Conservation (phyloP, 2,888 invertebrate genomes). For the Heliconius hortense region DNA sequence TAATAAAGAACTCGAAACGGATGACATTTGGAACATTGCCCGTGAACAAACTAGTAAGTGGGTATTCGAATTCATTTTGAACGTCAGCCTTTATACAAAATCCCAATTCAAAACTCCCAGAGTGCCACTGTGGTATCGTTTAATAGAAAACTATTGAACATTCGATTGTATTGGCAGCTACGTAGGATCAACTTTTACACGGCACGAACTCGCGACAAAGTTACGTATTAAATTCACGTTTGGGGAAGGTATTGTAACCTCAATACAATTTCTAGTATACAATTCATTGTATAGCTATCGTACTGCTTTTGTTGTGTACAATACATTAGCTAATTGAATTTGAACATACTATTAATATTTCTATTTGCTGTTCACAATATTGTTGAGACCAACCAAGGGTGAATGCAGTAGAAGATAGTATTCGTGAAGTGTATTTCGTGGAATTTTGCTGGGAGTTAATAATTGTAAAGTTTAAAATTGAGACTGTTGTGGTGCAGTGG, state of each 20-base stretch:
- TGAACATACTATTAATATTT: not conserved
- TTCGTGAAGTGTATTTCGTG: too few species aligned
- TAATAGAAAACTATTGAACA: conserved; percentile 26
- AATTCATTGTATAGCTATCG: not conserved
- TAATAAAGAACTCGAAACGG: conserved; percentile 11
- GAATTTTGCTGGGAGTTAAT: too few species aligned
- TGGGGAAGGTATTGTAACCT: conserved; percentile 7
- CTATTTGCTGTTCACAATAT: not conserved
- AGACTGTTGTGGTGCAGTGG: too few species aligned
- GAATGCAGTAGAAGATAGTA: too few species aligned
- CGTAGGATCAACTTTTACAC: conserved; percentile 14
- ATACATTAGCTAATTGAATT: conserved; percentile 13
- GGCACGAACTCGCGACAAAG: conserved; percentile 5
- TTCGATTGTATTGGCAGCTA: conserved; percentile 13
- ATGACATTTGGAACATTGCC: conserved; percentile 18
- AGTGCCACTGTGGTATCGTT: conserved; percentile 12
- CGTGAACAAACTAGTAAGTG: conserved; percentile 12
- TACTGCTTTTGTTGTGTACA: not conserved
- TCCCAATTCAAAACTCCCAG: conserved; percentile 17
- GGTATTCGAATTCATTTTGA: conserved; percentile 15
- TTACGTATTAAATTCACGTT: conserved; percentile 11
- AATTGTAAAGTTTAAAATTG: too few species aligned
- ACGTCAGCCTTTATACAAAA: conserved; percentile 16
- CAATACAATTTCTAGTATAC: not conserved
- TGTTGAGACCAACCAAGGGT: too few species aligned